Evolutionary conservation across 1,140 invertebrate genomes (phyloP).

Genomic region (Popillia japonica): DNA sequence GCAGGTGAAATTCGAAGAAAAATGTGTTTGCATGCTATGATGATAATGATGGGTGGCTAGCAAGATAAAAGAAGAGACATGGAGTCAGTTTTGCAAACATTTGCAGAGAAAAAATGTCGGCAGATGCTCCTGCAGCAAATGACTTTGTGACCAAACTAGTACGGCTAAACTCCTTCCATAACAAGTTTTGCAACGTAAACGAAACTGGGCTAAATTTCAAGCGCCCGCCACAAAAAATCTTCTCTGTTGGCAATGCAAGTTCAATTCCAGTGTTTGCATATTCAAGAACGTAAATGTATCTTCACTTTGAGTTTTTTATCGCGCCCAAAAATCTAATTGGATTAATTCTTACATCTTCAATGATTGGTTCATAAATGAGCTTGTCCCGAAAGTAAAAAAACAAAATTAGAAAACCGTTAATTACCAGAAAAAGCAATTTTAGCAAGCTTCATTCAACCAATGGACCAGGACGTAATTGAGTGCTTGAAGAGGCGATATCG

Average conservation of each 20-base stretch:
- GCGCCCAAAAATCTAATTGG: constrained; percentile 46
- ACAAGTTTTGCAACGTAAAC: constrained; percentile 60
- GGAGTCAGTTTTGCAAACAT: constrained; percentile 45
- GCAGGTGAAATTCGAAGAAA: constrained; percentile 37
- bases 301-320: constrained; percentile 40
- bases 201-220: constrained; percentile 59
- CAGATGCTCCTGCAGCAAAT: constrained; percentile 14
- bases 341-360: constrained; percentile 52
- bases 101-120: constrained; percentile 46
- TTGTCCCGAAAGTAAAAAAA: constrained; percentile 55
- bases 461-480: background rate
- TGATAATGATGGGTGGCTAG: constrained; percentile 52
- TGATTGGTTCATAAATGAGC: constrained; percentile 53
- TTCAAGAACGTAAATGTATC: constrained; percentile 40
- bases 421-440: constrained; percentile 2
- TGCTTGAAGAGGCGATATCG: background rate
- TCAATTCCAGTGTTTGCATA: constrained; percentile 50
- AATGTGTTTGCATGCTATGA: constrained; percentile 48
- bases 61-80: constrained; percentile 49
- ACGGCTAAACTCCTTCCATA: constrained; percentile 39
- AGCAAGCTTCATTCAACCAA: background rate
- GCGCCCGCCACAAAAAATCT: constrained; percentile 54
- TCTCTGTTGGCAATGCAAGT: constrained; percentile 54
- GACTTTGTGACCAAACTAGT: constrained; percentile 3
- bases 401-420: background rate